phyloP scores from a whole-genome alignment of 1,140 invertebrate species.

The Protaetia brevitarsis region DNA sequence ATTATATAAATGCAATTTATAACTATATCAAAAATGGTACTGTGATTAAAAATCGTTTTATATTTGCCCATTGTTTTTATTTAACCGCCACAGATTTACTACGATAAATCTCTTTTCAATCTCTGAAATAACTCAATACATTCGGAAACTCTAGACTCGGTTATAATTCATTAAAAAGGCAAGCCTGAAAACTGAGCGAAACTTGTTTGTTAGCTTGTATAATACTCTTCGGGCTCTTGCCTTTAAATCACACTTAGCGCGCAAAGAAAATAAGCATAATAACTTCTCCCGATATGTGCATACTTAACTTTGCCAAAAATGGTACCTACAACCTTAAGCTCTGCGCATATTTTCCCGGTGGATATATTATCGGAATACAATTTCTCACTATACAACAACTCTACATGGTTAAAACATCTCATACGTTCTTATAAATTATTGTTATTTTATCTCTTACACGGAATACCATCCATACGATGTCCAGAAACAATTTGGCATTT shows the following conservation, averaged over 20 bases:
- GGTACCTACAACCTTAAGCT: slow-evolving; percentile 25
- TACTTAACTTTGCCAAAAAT: slow-evolving; percentile 31
- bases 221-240: slow-evolving; percentile 18
- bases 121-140: slow-evolving; percentile 12
- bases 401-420: slow-evolving; percentile 13
- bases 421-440: slow-evolving; percentile 13
- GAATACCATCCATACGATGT: not conserved
- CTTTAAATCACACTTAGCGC: slow-evolving; percentile 27
- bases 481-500: not conserved
- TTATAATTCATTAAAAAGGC: slow-evolving; percentile 21
- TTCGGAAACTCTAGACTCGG: slow-evolving; percentile 7
- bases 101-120: slow-evolving; percentile 8
- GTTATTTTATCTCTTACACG: slow-evolving; percentile 9
- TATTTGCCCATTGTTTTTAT: not conserved
- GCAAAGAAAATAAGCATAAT: slow-evolving; percentile 26
- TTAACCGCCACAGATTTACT: slow-evolving; percentile 1
- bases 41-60: slow-evolving; percentile 8
- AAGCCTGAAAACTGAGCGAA: not conserved
- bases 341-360: slow-evolving; percentile 12
- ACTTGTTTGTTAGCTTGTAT: slow-evolving; percentile 21
- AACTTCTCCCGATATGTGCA: slow-evolving; percentile 30
- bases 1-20: too few relatives aligned
- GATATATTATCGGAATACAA: slow-evolving; percentile 22
- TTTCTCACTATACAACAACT: slow-evolving; percentile 19
- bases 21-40: not conserved